Evolutionary conservation across 2,797 vertebrate genomes (phyloP), one percentile per base, ranked within the genome.

Genomic region (Chaetodon trifasciatus): DNA sequence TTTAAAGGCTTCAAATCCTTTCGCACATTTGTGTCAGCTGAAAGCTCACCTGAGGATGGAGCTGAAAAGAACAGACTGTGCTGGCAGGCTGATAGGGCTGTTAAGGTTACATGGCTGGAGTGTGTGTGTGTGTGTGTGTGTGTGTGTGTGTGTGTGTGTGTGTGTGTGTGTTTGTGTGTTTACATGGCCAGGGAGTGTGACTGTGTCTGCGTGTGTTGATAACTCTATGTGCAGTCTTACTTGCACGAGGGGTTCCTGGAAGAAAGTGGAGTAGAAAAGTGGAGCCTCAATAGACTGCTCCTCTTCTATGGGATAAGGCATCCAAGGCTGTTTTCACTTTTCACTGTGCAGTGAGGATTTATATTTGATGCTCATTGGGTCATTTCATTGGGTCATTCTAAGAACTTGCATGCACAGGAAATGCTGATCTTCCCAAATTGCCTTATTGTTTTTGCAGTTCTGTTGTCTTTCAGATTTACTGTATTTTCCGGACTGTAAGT

Each of bases 1-100:
- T 81, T 85, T 79, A 79, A 75, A 75, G 72, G 64, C 70, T 84
- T 78, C 32, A 76, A 67, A 74, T 78, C 52, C 79, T 85, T 84
- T 81, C 82, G 74, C 86, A 90, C 81, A 24, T 87, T 67, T 50
- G 60, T 72, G 49, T 87, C 64, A 77, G 78, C 70, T 70, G 70
- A 85, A 80, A 81, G 23, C 78, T 83, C 84, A 90, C 85, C 74
- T 87, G 78, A 87, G 83, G 74, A 88, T 44, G 65, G 50, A 60
- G 49, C 62, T 76, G 74, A 86, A 78, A 64, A 81, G 82, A 83
- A 79, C 73, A 75, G 74, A 83, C 75, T 71, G 60, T 79, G 69
- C 74, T 75, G 60, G 55, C 76, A 81, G 80, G 50, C 80, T 81
- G 82, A 73, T 77, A 49, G 61, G 60, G 46, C 74, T 81, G 74